phyloP scores from a whole-genome alignment of 2,113 vertebrate genomes.

The Triplophysa siluroides region DNA sequence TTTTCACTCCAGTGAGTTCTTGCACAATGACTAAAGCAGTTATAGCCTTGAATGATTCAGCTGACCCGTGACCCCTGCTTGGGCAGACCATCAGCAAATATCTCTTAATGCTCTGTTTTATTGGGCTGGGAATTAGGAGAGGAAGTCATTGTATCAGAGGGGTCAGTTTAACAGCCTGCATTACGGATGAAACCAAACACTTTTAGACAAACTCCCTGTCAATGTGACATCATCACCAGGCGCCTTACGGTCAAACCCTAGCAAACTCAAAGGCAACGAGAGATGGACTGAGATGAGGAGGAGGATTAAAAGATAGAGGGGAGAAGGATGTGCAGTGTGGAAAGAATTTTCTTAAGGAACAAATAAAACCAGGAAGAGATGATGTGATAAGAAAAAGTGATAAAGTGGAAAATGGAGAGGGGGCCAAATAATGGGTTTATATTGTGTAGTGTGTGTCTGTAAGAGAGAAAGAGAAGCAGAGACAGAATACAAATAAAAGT shows the following conservation, averaged over 20 bases:
- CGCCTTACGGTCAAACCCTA: conserved; percentile 18
- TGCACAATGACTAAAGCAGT: conserved; percentile 3
- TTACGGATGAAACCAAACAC: conserved; percentile 40
- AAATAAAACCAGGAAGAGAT: conserved; percentile 20
- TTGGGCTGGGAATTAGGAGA: conserved; percentile 13
- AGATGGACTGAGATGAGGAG: background rate
- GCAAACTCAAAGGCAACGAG: background rate
- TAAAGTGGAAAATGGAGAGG: conserved; percentile 31
- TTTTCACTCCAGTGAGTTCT: conserved; percentile 9
- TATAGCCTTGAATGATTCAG: conserved; percentile 33
- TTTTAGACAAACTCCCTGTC: conserved; percentile 22
- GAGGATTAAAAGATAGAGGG: conserved; percentile 11
- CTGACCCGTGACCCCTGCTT: conserved; percentile 53
- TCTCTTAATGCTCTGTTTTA: conserved; percentile 40
- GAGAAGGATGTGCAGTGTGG: background rate
- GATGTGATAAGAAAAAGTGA: conserved; percentile 7
- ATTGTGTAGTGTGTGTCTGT: conserved; percentile 44
- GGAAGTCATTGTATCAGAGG: conserved; percentile 20
- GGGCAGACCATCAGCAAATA: background rate
- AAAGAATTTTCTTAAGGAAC: background rate
- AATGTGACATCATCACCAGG: conserved; percentile 45
- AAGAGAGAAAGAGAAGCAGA: background rate
- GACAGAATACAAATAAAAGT: background rate
- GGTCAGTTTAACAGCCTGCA: conserved; percentile 30
- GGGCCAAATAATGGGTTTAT: background rate